A percentile compares a stretch with the other conserved stretches of the same genome.
Evolutionary conservation across 1,140 invertebrate species (phyloP).

Genomic region (Phenacoccus solenopsis): DNA sequence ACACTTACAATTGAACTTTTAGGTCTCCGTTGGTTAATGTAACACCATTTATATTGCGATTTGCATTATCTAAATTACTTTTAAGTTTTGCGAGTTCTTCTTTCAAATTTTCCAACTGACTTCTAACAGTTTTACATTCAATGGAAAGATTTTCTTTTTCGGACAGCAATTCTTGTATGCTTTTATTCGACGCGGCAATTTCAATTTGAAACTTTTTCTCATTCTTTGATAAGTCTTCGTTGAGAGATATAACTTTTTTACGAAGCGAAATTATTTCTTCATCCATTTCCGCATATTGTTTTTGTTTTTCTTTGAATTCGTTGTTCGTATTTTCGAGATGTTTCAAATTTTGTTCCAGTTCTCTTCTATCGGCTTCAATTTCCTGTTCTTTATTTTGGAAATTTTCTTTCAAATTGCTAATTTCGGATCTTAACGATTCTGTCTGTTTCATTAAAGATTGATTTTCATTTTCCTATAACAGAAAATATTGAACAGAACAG

Average conservation of each 20-base stretch:
- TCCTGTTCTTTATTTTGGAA: constrained; percentile 25
- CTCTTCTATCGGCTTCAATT: constrained; percentile 5
- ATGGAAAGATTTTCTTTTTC: not conserved
- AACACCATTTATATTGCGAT: not conserved
- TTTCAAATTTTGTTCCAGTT: not conserved
- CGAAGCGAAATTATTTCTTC: not conserved
- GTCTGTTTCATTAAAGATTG: constrained; percentile 21
- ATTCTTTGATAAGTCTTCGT: not conserved
- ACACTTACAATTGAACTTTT: not conserved
- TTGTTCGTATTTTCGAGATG: constrained; percentile 12
- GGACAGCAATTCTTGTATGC: not conserved
- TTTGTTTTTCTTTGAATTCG: constrained; percentile 6
- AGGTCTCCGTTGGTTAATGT: not conserved
- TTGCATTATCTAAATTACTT: not conserved
- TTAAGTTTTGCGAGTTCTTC: not conserved
- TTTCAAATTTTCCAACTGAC: not conserved
- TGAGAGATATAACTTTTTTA: not conserved
- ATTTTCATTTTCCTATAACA: not conserved
- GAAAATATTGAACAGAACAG: too few species aligned
- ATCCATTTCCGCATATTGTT: constrained; percentile 4
- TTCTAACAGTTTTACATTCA: not conserved
- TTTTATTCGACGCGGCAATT: not conserved
- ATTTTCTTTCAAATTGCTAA: constrained; percentile 22
- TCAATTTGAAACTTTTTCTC: not conserved
- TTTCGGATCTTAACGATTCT: constrained; percentile 21